Evolutionary conservation across 2,113 vertebrate species (phyloP).

Genomic region (Cynopterus brachyotis): DNA sequence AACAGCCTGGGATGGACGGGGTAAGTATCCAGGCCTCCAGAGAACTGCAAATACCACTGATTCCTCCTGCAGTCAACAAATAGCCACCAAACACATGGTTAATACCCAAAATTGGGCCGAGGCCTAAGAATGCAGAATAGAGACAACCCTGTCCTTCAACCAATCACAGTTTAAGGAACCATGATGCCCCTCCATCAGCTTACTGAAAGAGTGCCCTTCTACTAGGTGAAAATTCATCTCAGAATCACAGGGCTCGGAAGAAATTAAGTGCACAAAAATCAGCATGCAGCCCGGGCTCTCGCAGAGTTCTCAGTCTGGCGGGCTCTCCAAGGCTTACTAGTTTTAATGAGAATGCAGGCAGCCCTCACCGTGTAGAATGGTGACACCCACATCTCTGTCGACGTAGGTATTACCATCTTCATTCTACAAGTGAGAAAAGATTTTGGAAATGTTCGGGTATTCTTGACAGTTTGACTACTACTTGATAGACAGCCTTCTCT

Average conservation of each 20-base stretch:
- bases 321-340: fast-evolving
- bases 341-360: not conserved
- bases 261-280: not conserved
- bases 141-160: not conserved
- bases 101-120: not conserved
- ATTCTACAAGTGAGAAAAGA: not conserved
- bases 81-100: not conserved
- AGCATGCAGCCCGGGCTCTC: fast-evolving
- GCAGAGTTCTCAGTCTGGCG: fast-evolving
- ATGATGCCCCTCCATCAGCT: not conserved
- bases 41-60: not conserved
- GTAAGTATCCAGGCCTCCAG: not conserved
- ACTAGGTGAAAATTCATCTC: not conserved
- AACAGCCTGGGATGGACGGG: not conserved
- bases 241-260: not conserved
- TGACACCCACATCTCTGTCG: not conserved
- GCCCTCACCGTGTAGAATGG: not conserved
- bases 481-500: not conserved
- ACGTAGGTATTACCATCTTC: not conserved
- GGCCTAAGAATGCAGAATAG: no score
- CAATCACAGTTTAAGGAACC: not conserved
- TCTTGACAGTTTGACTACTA: not conserved
- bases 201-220: not conserved
- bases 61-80: not conserved
- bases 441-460: not conserved